phyloP scores from a whole-genome alignment of 2,888 invertebrate species.

The Torymus aiolomorphi region DNA sequence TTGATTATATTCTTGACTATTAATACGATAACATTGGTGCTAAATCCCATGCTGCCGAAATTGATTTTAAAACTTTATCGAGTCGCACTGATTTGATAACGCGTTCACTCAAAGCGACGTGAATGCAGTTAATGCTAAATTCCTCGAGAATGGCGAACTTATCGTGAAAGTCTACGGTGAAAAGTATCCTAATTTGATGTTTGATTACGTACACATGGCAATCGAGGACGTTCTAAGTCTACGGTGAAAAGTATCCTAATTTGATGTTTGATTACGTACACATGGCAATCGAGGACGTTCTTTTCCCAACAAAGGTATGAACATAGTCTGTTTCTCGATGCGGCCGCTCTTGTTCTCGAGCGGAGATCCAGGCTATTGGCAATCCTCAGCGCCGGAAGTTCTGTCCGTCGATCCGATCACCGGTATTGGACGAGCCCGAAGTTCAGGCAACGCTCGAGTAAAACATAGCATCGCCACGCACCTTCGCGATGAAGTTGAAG shows the following conservation, averaged over 20 bases:
- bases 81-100: constrained; percentile 76
- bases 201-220: constrained; percentile 76
- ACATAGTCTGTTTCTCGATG: constrained; percentile 81
- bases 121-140: constrained; percentile 72
- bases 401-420: constrained; percentile 73
- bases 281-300: no score
- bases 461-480: constrained; percentile 72
- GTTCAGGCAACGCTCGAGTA: constrained; percentile 70
- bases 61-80: constrained; percentile 75
- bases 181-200: constrained; percentile 71
- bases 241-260: no score
- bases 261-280: no score
- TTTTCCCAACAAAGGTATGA: constrained; percentile 78
- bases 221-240: constrained; percentile 77
- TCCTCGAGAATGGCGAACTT: constrained; percentile 77
- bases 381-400: constrained; percentile 72
- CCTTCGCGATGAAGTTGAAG: constrained; percentile 73
- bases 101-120: constrained; percentile 61
- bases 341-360: constrained; percentile 76
- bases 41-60: constrained; percentile 78
- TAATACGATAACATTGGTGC: constrained; percentile 80
- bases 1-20: constrained; percentile 77
- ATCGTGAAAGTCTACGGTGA: constrained; percentile 77
- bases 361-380: constrained; percentile 76
- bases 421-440: constrained; percentile 74